Percentiles rank a stretch among this genome's conserved stretches.
Evolutionary conservation across 2,797 vertebrate genomes (phyloP).

Genomic region (Artibeus jamaicensis): DNA sequence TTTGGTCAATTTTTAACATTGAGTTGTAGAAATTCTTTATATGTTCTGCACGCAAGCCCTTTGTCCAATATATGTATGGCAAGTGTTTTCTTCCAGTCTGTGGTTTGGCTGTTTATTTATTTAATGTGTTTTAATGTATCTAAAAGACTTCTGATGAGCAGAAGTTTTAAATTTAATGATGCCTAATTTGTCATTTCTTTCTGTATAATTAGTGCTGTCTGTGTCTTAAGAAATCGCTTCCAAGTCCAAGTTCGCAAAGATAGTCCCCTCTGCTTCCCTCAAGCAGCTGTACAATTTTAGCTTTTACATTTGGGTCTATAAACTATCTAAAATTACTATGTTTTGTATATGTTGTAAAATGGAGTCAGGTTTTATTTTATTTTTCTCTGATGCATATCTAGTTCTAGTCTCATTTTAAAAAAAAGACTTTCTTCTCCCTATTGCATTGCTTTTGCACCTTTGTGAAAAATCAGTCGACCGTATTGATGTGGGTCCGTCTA

Average conservation of each 20-base stretch:
- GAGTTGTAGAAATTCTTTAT: not conserved
- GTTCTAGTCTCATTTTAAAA: not conserved
- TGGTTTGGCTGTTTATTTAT: not conserved
- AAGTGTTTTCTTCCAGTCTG: not conserved
- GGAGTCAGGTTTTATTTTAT: not conserved
- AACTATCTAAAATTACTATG: not conserved
- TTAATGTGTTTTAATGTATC: not conserved
- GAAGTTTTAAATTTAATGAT: not conserved
- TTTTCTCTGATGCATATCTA: not conserved
- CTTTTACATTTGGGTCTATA: not conserved
- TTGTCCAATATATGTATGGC: not conserved
- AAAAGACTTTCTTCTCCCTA: not conserved
- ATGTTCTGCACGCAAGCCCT: not conserved
- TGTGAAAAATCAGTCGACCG: not conserved
- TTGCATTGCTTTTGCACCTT: not conserved
- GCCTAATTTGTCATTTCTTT: not conserved
- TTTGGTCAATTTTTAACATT: not conserved
- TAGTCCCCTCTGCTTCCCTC: not conserved
- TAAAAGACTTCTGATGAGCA: not conserved
- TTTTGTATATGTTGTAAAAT: not conserved
- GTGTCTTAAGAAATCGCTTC: not conserved
- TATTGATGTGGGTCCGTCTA: not conserved
- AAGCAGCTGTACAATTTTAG: not conserved
- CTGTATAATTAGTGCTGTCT: not conserved
- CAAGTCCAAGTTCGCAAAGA: not conserved